phyloP scores from a whole-genome alignment of 1,140 invertebrate species.

The Saccostrea echinata region DNA sequence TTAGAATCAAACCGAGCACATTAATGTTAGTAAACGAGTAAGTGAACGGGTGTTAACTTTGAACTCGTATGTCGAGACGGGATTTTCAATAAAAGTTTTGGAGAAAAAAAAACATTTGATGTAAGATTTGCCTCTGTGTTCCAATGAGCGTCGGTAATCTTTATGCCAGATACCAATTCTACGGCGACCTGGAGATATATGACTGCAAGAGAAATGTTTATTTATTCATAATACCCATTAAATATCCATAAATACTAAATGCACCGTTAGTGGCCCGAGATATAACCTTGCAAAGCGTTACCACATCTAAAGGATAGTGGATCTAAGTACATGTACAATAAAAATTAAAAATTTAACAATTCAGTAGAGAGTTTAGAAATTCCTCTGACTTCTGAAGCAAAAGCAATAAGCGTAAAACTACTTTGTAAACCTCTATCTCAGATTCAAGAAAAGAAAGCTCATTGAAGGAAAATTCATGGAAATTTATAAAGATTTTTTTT shows the following conservation, averaged over 20 bases:
- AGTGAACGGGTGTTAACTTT: not conserved
- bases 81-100: not conserved
- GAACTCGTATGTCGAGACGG: not conserved
- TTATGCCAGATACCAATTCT: slow-evolving; percentile 21
- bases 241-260: not conserved
- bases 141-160: not conserved
- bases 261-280: not conserved
- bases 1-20: not conserved
- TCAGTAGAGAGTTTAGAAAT: too few species aligned
- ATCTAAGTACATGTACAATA: too few species aligned
- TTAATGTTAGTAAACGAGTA: not conserved
- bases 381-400: too few species aligned
- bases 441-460: too few species aligned
- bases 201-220: slow-evolving; percentile 21
- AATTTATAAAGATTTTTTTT: too few species aligned
- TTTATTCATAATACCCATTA: not conserved
- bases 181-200: slow-evolving; percentile 1
- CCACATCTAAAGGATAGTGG: too few species aligned
- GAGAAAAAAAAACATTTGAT: not conserved
- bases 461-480: too few species aligned
- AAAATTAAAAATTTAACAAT: too few species aligned
- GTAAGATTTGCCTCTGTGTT: slow-evolving; percentile 1
- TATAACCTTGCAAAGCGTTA: too few species aligned
- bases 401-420: too few species aligned
- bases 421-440: too few species aligned